Evolutionary conservation across 2,888 invertebrate genomes (phyloP).

Genomic region (Ypsolopha scabrella): DNA sequence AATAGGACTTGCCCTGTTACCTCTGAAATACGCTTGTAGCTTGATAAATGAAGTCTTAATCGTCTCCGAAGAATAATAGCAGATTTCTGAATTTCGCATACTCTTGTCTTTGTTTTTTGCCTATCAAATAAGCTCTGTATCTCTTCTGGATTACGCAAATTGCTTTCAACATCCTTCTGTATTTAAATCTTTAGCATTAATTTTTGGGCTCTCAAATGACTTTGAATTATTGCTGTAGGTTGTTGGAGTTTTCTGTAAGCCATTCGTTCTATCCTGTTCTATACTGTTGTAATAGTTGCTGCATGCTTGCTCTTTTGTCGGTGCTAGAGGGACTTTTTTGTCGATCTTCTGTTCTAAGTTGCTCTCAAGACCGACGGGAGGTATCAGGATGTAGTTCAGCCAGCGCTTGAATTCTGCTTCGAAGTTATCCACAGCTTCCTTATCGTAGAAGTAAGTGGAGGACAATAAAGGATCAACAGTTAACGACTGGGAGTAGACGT

Average conservation of each 20-base stretch:
- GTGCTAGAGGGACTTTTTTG: conserved; percentile 75
- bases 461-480: conserved; percentile 77
- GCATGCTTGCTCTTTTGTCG: conserved; percentile 78
- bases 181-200: conserved; percentile 41
- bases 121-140: conserved; percentile 30
- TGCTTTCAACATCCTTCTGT: conserved; percentile 33
- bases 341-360: conserved; percentile 74
- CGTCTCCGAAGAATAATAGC: conserved; percentile 42
- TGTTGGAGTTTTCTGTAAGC: conserved; percentile 24
- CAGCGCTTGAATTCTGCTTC: conserved; percentile 81
- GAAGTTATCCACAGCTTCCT: conserved; percentile 75
- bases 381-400: conserved; percentile 82
- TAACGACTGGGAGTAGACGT: conserved; percentile 56
- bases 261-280: conserved; percentile 30
- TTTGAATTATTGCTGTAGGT: conserved; percentile 29
- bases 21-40: conserved; percentile 31
- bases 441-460: conserved; percentile 75
- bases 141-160: conserved; percentile 46
- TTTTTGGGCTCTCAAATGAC: conserved; percentile 42
- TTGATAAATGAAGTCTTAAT: conserved; percentile 17
- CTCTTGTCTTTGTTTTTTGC: conserved; percentile 25
- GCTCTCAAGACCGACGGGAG: conserved; percentile 78
- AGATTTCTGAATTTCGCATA: conserved; percentile 33
- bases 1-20: conserved; percentile 30
- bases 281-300: conserved; percentile 75